Base-by-base conservation (phyloP, 2,888 invertebrate species). In the Microdon myrmicae region DNA sequence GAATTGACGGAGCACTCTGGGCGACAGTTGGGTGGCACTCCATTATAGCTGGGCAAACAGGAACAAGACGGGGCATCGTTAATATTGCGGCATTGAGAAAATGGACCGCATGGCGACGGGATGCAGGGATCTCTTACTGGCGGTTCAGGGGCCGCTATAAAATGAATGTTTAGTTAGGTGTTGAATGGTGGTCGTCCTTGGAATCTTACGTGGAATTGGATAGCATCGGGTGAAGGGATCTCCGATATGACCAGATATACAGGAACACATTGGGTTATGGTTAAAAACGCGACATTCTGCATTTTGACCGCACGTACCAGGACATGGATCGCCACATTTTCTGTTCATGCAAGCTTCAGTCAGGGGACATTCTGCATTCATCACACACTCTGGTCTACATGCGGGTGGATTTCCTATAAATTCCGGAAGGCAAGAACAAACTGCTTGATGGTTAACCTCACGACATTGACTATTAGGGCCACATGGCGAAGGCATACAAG, bases 341-440 rank as follows among this genome's bases (percentile, higher is more conserved):
- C 83, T 83, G 71, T 85, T 84, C 8, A 87, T 84, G 71, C 88
- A 88, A 14, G 87, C 87, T 59, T 83, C 77, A 67, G 85, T 81
- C 66, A 81, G 81, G 1, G 83, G 67, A 73, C 89, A 88, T 75
- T 88, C 87, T 19, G 83, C 81, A 72, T 91, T 89, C 45, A 84
- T 82, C 7, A 86, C 83, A 74, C 91, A 91, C 76, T 91, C 90
- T 0, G 90, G 90, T 66, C 87, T 82, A 74, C 92, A 92, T 67
- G 85, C 85, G 3, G 90, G 90, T 19, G 92, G 90, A n/a, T 83
- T 83, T 17, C 88, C 88, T 35, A 84, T 81, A 76, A 86, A 90
- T 28, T 86, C 84, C 2, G 85, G 83, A 8, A 86, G 82, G 71
- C 90, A 90, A 3, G 87, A 85, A 70, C 90, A 90, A 17, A 84